Evolutionary conservation across 2,888 invertebrate genomes (phyloP).

Genomic region (Drepanosiphum platanoidis): DNA sequence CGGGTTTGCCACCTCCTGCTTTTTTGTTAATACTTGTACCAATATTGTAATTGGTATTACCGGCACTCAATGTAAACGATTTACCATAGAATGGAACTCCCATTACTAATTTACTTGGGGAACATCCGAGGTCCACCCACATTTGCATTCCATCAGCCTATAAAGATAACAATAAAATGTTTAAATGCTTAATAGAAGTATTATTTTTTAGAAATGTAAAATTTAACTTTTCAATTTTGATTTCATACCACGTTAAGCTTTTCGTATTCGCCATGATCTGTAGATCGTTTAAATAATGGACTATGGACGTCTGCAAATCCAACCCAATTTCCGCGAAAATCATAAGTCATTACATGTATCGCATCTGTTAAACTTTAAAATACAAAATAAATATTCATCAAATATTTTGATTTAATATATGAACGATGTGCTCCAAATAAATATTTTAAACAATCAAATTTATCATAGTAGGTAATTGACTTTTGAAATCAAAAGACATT

Average conservation of each 20-base stretch:
- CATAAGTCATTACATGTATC: conserved; percentile 87
- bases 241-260: conserved; percentile 85
- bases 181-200: neutral
- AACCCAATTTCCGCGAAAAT: conserved; percentile 88
- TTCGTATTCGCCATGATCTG: conserved; percentile 90
- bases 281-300: conserved; percentile 84
- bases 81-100: conserved; percentile 91
- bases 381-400: conserved; percentile 19
- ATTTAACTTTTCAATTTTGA: neutral
- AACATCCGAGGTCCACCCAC: conserved; percentile 91
- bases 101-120: conserved; percentile 85
- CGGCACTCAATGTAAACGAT: conserved; percentile 81
- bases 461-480: no score
- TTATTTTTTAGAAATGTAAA: neutral
- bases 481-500: no score
- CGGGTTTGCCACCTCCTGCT: conserved; percentile 86
- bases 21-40: conserved; percentile 92
- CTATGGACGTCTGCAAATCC: conserved; percentile 92
- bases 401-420: neutral
- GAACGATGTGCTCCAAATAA: neutral
- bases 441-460: no score
- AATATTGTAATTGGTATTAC: conserved; percentile 83
- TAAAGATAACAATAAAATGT: conserved; percentile 13
- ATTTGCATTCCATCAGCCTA: conserved; percentile 87
- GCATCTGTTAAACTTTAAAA: conserved; percentile 77